Percentiles rank a stretch among this genome's conserved stretches.
These are phyloP conservation scores for Meandrina meandrites DNA, from an alignment of 92 coral and sea anemone species.

Conservation along the genomic window DNA sequence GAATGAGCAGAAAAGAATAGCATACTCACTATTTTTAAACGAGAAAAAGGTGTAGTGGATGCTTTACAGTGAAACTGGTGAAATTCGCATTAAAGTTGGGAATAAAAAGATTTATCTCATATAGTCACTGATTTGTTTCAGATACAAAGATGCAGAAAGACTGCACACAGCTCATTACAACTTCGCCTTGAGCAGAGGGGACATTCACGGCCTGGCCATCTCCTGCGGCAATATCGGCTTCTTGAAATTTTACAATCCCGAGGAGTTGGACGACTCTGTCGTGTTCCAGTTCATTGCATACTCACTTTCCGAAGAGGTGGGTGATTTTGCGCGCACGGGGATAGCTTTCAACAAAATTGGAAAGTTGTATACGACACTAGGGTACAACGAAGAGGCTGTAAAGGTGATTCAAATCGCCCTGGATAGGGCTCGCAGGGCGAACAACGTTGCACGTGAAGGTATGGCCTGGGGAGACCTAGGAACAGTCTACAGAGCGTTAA, in stretches of 20 bases:
- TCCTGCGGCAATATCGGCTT: conserved; percentile 68
- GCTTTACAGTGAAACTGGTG: too few relatives aligned
- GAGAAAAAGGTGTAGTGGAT: too few relatives aligned
- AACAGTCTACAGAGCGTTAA: conserved; percentile 58
- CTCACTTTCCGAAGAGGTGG: conserved; percentile 55
- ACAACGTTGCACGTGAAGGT: conserved; percentile 67
- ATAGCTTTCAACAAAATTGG: conserved; percentile 75
- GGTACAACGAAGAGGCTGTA: conserved; percentile 49
- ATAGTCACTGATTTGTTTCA: not conserved
- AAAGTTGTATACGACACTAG: conserved; percentile 56
- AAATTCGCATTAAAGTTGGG: too few relatives aligned
- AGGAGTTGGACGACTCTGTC: conserved; percentile 50
- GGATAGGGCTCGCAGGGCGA: conserved; percentile 38
- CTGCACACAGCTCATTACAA: conserved; percentile 41
- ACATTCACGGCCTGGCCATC: conserved; percentile 59
- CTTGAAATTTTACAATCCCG: conserved; percentile 66
- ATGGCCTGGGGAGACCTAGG: conserved; percentile 79
- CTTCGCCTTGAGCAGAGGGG: conserved; percentile 63
- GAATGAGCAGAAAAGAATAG: too few relatives aligned
- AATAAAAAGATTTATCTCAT: not conserved
- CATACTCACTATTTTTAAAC: too few relatives aligned
- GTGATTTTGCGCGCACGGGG: conserved; percentile 61
- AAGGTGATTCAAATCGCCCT: conserved; percentile 46
- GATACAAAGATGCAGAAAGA: conserved; percentile 59
- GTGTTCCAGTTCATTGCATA: conserved; percentile 59